Evolutionary conservation across 2,888 invertebrate species (phyloP).

Genomic region (Pseudoips prasinana): DNA sequence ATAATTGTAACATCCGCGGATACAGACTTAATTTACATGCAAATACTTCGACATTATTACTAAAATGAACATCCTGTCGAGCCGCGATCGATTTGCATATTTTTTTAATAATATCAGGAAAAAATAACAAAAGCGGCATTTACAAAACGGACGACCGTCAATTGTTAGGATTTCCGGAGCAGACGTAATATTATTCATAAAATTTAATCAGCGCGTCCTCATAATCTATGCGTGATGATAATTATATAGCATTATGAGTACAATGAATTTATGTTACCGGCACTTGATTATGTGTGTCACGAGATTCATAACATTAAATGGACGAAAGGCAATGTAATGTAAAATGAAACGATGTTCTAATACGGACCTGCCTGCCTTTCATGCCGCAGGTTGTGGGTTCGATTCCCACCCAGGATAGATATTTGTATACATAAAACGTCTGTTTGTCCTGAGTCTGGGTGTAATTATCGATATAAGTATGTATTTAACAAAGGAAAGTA

Average conservation of each 20-base stretch:
- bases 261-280: slow-evolving; percentile 32
- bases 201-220: slow-evolving; percentile 67
- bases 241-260: slow-evolving; percentile 55
- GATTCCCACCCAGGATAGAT: too few species aligned
- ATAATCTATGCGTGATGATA: slow-evolving; percentile 62
- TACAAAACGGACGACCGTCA: slow-evolving; percentile 61
- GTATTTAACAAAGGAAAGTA: too few species aligned
- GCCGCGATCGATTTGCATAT: slow-evolving; percentile 78
- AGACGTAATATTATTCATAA: slow-evolving; percentile 71
- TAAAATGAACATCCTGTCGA: slow-evolving; percentile 76
- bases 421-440: too few species aligned
- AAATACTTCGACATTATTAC: slow-evolving; percentile 74
- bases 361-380: too few species aligned
- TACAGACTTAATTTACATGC: slow-evolving; percentile 74
- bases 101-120: slow-evolving; percentile 74
- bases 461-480: too few species aligned
- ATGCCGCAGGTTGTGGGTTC: too few species aligned
- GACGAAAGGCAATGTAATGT: too few species aligned
- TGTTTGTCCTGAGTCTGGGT: too few species aligned
- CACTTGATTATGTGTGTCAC: slow-evolving; percentile 20
- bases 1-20: slow-evolving; percentile 72
- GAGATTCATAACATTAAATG: slow-evolving; percentile 5
- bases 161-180: slow-evolving; percentile 73
- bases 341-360: too few species aligned
- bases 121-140: slow-evolving; percentile 67